phyloP scores from a whole-genome alignment of 92 coral and sea anemone species.

The Porites lobata region DNA sequence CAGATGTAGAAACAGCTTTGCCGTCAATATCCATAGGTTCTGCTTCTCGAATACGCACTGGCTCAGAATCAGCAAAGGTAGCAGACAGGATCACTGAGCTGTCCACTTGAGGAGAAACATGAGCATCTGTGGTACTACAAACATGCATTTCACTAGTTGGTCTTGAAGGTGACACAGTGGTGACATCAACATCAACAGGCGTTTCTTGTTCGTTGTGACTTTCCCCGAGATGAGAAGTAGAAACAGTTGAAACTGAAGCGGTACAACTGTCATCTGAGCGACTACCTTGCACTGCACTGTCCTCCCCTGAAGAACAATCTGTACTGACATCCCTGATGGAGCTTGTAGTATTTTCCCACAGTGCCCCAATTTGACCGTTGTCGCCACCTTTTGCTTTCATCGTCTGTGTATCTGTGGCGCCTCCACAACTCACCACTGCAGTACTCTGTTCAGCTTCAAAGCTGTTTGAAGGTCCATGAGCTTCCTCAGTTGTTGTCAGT shows the following conservation, averaged over 20 bases:
- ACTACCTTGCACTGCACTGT: not conserved
- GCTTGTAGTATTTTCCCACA: not conserved
- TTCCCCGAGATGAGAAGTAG: not conserved
- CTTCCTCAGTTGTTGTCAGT: not conserved
- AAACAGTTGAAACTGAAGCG: not conserved
- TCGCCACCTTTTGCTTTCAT: not conserved
- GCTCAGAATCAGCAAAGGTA: not conserved
- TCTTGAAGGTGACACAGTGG: conserved; percentile 1
- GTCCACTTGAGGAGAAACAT: not conserved
- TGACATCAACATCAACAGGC: conserved; percentile 36
- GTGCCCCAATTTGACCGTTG: not conserved
- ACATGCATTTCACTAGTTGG: not conserved
- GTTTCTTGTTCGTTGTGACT: not conserved
- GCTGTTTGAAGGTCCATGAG: not conserved
- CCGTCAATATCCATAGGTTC: not conserved
- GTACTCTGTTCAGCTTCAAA: not conserved
- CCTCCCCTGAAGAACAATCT: not conserved
- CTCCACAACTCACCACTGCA: not conserved
- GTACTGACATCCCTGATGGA: not conserved
- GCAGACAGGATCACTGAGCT: not conserved
- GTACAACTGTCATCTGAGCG: not conserved
- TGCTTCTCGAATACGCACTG: not conserved
- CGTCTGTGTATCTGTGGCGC: not conserved
- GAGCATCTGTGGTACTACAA: not conserved
- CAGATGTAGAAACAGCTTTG: not conserved